Percentiles rank a stretch among this genome's conserved stretches.
Conservation (phyloP, 2,797 vertebrate species). For the Sphaeramia orbicularis region DNA sequence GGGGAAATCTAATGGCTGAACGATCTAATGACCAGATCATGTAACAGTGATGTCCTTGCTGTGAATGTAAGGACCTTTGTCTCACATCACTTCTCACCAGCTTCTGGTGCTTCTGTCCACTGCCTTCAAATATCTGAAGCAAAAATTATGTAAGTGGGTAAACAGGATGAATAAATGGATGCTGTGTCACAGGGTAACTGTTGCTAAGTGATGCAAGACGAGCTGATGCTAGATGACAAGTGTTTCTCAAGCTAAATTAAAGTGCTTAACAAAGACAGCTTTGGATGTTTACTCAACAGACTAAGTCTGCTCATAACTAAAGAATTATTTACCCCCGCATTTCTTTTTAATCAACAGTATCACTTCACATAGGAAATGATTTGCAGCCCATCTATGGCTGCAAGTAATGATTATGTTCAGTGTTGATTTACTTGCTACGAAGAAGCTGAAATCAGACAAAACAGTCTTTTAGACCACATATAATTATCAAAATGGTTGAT, state of each 20-base stretch:
- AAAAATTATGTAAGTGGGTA: neutral
- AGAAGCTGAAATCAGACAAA: too few species aligned
- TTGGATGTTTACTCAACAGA: slow-evolving; percentile 11
- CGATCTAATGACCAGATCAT: slow-evolving; percentile 10
- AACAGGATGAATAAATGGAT: slow-evolving; percentile 7
- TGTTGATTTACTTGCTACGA: too few species aligned
- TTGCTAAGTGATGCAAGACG: slow-evolving; percentile 57
- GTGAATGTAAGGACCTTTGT: slow-evolving; percentile 7
- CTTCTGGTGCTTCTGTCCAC: neutral
- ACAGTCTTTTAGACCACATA: too few species aligned
- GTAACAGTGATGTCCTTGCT: slow-evolving; percentile 1
- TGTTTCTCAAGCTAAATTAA: slow-evolving; percentile 34
- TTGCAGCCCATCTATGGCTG: too few species aligned
- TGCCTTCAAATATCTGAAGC: neutral
- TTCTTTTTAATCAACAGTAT: neutral
- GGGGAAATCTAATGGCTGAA: neutral
- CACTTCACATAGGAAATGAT: neutral
- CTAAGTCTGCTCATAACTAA: neutral
- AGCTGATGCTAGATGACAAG: slow-evolving; percentile 40
- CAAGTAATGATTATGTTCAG: too few species aligned
- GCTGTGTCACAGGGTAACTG: slow-evolving; percentile 46
- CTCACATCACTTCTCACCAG: neutral
- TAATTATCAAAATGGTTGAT: too few species aligned
- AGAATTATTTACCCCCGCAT: neutral
- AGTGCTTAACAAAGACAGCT: slow-evolving; percentile 10